Evolutionary conservation across 2,888 invertebrate genomes (phyloP).

Genomic region (Cephus spinipes): DNA sequence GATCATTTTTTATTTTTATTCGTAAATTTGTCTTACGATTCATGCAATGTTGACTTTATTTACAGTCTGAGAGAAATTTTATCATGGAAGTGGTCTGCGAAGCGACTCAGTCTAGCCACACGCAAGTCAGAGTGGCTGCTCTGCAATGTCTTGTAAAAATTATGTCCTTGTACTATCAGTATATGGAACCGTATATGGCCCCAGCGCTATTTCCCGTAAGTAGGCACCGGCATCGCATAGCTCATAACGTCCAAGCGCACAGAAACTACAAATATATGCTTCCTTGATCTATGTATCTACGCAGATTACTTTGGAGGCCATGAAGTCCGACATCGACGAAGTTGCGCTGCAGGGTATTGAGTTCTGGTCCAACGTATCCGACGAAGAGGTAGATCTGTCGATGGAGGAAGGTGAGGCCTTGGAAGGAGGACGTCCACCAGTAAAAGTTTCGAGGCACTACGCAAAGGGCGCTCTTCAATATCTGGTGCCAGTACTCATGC

Average conservation of each 20-base stretch:
- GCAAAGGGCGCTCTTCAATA: slow-evolving; percentile 98
- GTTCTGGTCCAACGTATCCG: slow-evolving; percentile 99
- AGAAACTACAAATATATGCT: not conserved
- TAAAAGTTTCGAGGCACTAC: slow-evolving; percentile 93
- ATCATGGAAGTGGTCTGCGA: slow-evolving; percentile 99
- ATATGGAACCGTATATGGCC: slow-evolving; percentile 99
- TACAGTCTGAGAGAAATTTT: slow-evolving; percentile 90
- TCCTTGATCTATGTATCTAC: slow-evolving; percentile 14
- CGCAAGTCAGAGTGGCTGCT: slow-evolving; percentile 94
- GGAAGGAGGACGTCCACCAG: slow-evolving; percentile 93
- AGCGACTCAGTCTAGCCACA: slow-evolving; percentile 93
- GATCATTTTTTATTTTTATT: not conserved
- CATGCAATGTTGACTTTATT: slow-evolving; percentile 19
- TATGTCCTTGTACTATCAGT: slow-evolving; percentile 97
- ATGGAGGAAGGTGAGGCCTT: slow-evolving; percentile 95
- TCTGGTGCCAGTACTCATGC: slow-evolving; percentile 93
- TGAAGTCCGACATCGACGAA: slow-evolving; percentile 97
- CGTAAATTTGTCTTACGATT: not conserved
- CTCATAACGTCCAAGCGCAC: not conserved
- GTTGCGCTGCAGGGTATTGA: slow-evolving; percentile 98
- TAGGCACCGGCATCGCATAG: slow-evolving; percentile 28
- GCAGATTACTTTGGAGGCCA: slow-evolving; percentile 95
- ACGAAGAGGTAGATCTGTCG: slow-evolving; percentile 96
- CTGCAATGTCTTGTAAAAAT: slow-evolving; percentile 98
- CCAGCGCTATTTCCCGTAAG: slow-evolving; percentile 92